phyloP scores from a whole-genome alignment of 2,797 vertebrate species.

The Salarias fasciatus region DNA sequence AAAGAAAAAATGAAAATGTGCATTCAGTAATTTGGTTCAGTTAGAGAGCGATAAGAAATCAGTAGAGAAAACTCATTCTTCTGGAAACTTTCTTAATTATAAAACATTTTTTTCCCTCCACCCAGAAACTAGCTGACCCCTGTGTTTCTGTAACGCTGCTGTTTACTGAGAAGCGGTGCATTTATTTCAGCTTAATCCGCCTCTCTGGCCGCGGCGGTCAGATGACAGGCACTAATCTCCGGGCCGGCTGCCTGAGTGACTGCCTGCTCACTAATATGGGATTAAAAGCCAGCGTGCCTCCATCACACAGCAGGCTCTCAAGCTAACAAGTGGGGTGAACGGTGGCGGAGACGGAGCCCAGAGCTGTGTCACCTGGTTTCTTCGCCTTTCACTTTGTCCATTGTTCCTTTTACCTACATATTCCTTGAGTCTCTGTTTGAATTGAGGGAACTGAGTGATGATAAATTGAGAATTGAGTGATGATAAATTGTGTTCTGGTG shows the following conservation, averaged over 20 bases:
- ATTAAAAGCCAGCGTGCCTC: constrained; percentile 53
- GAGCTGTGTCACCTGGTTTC: not conserved
- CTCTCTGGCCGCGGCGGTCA: constrained; percentile 59
- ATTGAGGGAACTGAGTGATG: no score
- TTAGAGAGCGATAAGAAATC: no score
- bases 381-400: no score
- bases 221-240: constrained; percentile 74
- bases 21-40: no score
- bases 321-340: constrained; percentile 21
- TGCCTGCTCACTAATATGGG: constrained; percentile 62
- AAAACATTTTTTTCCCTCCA: constrained; percentile 10
- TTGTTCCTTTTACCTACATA: no score
- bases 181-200: constrained; percentile 67
- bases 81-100: constrained; percentile 1
- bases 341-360: constrained; percentile 8
- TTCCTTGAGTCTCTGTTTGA: no score
- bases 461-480: no score
- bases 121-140: not conserved
- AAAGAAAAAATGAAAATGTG: no score
- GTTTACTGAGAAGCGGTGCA: constrained; percentile 52
- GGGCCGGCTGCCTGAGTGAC: constrained; percentile 41
- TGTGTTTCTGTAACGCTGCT: constrained; percentile 20
- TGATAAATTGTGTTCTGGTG: no score
- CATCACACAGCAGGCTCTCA: constrained; percentile 39
- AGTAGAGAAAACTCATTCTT: no score